Evolutionary conservation across 2,113 vertebrate genomes (phyloP), one percentile per base, ranked within the genome.

Genomic region (Dasypus novemcinctus): DNA sequence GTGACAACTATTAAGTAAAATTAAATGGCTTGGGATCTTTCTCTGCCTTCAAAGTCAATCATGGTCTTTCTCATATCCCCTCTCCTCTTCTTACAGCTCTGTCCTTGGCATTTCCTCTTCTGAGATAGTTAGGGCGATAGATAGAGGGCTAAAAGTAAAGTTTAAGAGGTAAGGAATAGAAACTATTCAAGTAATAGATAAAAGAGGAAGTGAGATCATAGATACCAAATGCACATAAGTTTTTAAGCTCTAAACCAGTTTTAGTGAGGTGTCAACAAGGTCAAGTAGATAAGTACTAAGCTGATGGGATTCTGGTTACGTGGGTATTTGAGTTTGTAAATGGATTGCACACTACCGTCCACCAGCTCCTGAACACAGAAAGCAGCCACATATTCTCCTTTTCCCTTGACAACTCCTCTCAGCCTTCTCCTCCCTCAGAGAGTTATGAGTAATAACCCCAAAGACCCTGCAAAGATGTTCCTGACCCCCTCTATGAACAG

Each of bases 241-340:
- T 95, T 91, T 38, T 59, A 94, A 96, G 79, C 89, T 69, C 57
- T 38, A 33, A 83, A 71, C 41, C 14, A 57, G 38, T 8, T 23
- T 78, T 87, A 86, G 80, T 59, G 69, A 80, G 49, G 49, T 92
- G 87, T 79, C 93, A 92, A 33, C 21, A 92, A 90, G 54, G 75
- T 90, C 79, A 96, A 66, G 52, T 36, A 96, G 63, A 5, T 87
- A 88, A 95, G 71, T 59, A 93, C 31, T 72, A 74, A 96, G 88
- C 52, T 64, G 17, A 14, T 25, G 90, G 95, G 46, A 66, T 84
- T 82, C 79, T 86, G 31, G 75, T 83, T 75, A 46, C 25, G 27
- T 63, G 4, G 6, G 12, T 85, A 80, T 92, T 64, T 63, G 85
- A 43, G 49, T 64, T 74, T 59, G 23, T 64, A 79, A 94, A 87